A percentile compares a stretch with the other conserved stretches of the same genome.
These are phyloP conservation scores for Falco novaeseelandiae DNA, from an alignment of 2,797 vertebrate genomes.

Conservation along the genomic window DNA sequence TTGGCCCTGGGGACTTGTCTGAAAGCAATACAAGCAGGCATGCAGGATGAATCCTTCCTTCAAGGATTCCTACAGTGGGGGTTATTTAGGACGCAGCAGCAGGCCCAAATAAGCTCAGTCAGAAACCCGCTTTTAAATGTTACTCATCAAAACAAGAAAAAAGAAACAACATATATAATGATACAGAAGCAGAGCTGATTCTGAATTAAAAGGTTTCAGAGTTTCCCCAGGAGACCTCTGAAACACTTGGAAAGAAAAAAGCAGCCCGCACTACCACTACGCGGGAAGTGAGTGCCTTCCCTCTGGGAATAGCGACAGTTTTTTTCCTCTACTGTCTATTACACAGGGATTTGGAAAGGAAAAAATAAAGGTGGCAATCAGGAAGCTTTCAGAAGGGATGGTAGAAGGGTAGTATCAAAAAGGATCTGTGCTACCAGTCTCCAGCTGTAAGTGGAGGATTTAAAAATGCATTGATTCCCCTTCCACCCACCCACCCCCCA, in stretches of 20 bases:
- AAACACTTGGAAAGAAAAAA: background rate
- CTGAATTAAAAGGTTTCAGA: background rate
- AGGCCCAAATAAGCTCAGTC: background rate
- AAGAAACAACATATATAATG: background rate
- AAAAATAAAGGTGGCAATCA: background rate
- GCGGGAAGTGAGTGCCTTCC: background rate
- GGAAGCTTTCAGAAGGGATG: background rate
- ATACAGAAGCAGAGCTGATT: background rate
- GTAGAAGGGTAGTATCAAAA: background rate
- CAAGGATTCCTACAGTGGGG: background rate
- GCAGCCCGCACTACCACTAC: background rate
- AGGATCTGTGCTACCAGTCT: background rate
- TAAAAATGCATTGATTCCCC: background rate
- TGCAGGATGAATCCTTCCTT: background rate
- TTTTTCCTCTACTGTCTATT: background rate
- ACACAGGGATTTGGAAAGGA: background rate
- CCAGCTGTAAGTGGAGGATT: background rate
- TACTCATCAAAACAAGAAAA: background rate
- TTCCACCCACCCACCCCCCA: too few species aligned
- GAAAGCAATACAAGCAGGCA: background rate
- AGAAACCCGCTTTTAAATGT: background rate
- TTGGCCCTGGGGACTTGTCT: background rate
- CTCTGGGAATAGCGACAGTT: background rate
- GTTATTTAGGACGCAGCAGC: background rate
- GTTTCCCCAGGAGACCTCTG: background rate